Percentiles rank a stretch among this genome's conserved stretches.
phyloP scores from a whole-genome alignment of 2,888 invertebrate genomes.

The Cataglyphis cursor region DNA sequence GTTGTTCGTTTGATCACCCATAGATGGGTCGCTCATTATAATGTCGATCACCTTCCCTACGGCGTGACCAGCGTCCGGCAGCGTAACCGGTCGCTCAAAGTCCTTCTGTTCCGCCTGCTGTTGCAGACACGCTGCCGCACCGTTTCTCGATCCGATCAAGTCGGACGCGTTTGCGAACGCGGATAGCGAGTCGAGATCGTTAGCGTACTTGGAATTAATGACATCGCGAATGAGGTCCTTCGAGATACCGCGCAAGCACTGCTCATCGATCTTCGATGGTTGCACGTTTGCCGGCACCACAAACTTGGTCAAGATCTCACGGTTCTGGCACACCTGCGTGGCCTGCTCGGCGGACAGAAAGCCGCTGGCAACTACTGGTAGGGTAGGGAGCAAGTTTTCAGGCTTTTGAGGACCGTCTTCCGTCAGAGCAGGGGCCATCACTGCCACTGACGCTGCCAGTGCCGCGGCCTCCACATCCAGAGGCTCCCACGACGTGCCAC shows the following conservation, averaged over 20 bases:
- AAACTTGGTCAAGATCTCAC: slow-evolving; percentile 85
- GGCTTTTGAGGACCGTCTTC: slow-evolving; percentile 89
- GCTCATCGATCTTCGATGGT: slow-evolving; percentile 85
- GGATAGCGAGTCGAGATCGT: slow-evolving; percentile 84
- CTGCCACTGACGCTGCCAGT: slow-evolving; percentile 88
- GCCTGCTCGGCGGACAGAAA: slow-evolving; percentile 86
- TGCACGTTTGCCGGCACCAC: slow-evolving; percentile 86
- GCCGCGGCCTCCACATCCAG: slow-evolving; percentile 86
- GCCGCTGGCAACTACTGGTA: slow-evolving; percentile 82
- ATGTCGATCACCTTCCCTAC: slow-evolving; percentile 82
- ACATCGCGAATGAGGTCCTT: slow-evolving; percentile 86
- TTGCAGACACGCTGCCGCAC: slow-evolving; percentile 72
- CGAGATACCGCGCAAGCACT: slow-evolving; percentile 84
- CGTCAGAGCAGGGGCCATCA: slow-evolving; percentile 98
- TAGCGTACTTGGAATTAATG: slow-evolving; percentile 85
- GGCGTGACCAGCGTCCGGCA: slow-evolving; percentile 85
- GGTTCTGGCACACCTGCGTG: slow-evolving; percentile 85
- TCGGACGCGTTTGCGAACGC: slow-evolving; percentile 80
- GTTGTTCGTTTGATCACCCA: slow-evolving; percentile 86
- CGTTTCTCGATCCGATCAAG: slow-evolving; percentile 77
- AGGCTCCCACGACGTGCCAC: slow-evolving; percentile 84
- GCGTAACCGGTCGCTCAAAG: slow-evolving; percentile 85
- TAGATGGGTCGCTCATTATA: slow-evolving; percentile 86
- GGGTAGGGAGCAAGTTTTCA: slow-evolving; percentile 84
- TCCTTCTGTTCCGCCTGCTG: slow-evolving; percentile 85